Percentiles rank a stretch among this genome's conserved stretches.
phyloP scores from a whole-genome alignment of 2,113 vertebrate genomes.

The Syrrhaptes paradoxus region DNA sequence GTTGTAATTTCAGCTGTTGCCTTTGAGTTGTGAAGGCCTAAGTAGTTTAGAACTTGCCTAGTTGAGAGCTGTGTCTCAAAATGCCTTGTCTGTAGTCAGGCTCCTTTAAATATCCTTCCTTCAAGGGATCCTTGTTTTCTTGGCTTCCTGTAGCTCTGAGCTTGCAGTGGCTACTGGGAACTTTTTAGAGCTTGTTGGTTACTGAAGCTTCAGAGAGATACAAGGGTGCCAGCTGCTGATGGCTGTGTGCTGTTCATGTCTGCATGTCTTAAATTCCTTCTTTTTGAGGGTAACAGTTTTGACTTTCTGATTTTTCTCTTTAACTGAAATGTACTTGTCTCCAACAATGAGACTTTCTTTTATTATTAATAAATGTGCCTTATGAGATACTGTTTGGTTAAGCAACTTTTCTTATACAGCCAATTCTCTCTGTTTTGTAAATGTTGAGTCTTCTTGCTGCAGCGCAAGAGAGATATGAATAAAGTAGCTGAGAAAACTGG shows the following conservation, averaged over 20 bases:
- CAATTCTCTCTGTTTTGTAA: background rate
- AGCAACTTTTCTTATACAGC: background rate
- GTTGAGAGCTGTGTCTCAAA: background rate
- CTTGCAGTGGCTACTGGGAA: background rate
- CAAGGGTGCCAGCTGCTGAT: background rate
- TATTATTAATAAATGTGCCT: background rate
- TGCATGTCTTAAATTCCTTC: background rate
- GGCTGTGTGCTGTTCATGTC: background rate
- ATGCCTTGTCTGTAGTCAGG: background rate
- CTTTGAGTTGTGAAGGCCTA: background rate
- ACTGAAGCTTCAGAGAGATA: background rate
- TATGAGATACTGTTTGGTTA: background rate
- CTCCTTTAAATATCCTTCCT: background rate
- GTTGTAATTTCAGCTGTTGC: background rate
- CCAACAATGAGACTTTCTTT: background rate
- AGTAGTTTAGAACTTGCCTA: background rate
- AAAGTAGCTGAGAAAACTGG: background rate
- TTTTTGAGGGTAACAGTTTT: background rate
- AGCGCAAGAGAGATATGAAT: background rate
- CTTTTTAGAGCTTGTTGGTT: background rate
- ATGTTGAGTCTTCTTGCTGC: background rate
- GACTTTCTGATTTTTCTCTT: background rate
- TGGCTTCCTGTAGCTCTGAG: background rate
- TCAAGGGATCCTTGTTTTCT: background rate
- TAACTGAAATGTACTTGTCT: background rate